These are phyloP conservation scores for Lepidurus couesii DNA, from an alignment of 1,140 invertebrate species.

Conservation along the genomic window DNA sequence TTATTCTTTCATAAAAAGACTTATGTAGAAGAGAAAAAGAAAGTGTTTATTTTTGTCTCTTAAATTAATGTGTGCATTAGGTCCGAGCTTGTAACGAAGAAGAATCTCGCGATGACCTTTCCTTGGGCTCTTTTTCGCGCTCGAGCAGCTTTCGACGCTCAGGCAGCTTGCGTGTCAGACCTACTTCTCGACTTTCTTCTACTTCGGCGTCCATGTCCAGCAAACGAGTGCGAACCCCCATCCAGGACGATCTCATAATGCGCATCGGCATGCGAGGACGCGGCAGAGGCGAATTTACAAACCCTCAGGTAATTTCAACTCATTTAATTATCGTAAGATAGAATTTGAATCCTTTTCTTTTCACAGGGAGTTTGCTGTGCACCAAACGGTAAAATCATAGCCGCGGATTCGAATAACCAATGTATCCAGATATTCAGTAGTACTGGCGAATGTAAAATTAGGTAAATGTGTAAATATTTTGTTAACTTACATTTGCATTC, in stretches of 20 bases:
- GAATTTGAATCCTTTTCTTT: conserved; percentile 25
- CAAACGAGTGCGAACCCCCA: conserved; percentile 36
- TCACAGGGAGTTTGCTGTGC: conserved; percentile 45
- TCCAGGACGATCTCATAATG: conserved; percentile 50
- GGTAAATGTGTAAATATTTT: conserved; percentile 31
- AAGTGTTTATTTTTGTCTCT: too few species aligned
- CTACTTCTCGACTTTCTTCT: neutral
- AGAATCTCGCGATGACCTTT: neutral
- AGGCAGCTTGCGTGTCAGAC: neutral
- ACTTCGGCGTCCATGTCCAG: neutral
- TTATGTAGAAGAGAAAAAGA: too few species aligned
- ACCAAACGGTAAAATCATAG: conserved; percentile 47
- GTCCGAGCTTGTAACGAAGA: conserved; percentile 17
- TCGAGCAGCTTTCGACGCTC: conserved; percentile 6
- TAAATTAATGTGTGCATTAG: neutral
- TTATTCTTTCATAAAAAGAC: too few species aligned
- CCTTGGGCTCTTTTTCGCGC: conserved; percentile 6
- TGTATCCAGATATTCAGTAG: conserved; percentile 49
- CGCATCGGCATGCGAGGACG: conserved; percentile 50
- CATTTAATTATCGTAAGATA: neutral
- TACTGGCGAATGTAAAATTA: conserved; percentile 44
- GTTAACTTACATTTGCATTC: neutral
- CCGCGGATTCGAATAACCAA: conserved; percentile 57
- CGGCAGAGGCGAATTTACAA: conserved; percentile 54
- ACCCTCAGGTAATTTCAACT: conserved; percentile 47